Conservation (phyloP, 2,888 invertebrate species). For the Lasioglossum malachurum region DNA sequence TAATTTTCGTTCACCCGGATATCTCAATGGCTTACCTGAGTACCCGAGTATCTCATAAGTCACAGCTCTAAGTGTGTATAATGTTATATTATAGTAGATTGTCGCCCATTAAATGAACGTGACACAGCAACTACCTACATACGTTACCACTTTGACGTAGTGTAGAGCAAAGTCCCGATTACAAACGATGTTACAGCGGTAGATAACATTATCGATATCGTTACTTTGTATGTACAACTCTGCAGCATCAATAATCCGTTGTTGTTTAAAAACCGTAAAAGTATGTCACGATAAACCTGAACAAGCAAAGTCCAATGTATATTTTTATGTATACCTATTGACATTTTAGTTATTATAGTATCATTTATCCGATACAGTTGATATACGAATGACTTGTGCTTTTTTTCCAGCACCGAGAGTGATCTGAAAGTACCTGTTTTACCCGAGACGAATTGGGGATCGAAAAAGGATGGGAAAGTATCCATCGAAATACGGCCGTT, state of each 20-base stretch:
- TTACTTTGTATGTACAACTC: neutral
- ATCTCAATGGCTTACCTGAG: too few species aligned
- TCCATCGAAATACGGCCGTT: conserved; percentile 87
- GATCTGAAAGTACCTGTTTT: conserved; percentile 67
- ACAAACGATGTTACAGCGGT: neutral
- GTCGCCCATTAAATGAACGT: neutral
- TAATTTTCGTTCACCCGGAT: too few species aligned
- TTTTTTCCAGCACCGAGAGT: neutral
- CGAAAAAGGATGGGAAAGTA: conserved; percentile 81
- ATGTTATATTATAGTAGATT: neutral
- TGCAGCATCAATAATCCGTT: neutral
- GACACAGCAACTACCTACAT: neutral
- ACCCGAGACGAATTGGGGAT: conserved; percentile 88
- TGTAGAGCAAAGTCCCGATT: neutral
- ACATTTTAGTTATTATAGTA: neutral
- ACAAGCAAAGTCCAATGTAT: neutral
- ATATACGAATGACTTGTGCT: neutral
- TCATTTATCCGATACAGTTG: neutral
- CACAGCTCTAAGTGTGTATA: too few species aligned
- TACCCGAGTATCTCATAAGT: too few species aligned
- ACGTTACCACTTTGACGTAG: neutral
- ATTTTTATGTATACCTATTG: neutral
- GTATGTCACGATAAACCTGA: neutral
- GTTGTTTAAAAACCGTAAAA: neutral
- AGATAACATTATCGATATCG: conserved; percentile 3